These are phyloP conservation scores for Baronia brevicornis DNA, from an alignment of 2,888 invertebrate genomes.

Conservation along the genomic window DNA sequence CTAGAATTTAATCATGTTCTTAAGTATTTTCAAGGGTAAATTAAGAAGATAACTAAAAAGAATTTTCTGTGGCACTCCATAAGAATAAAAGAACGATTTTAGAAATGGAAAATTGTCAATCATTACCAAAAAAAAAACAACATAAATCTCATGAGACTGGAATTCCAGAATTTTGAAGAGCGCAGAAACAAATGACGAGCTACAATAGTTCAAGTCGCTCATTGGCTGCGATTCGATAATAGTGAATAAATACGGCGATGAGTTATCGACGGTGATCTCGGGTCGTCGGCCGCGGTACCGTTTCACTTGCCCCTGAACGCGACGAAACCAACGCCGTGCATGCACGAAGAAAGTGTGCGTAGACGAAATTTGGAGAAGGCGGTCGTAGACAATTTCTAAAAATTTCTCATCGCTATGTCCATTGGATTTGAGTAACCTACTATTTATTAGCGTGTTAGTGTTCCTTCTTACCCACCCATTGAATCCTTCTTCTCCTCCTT, in stretches of 20 bases:
- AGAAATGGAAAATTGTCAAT: too few species aligned
- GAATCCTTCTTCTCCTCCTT: too few species aligned
- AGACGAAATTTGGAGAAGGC: conserved; percentile 29
- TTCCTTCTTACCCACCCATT: too few species aligned
- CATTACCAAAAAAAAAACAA: too few species aligned
- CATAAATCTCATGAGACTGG: neutral
- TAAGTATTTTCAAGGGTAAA: too few species aligned
- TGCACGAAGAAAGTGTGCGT: conserved; percentile 23
- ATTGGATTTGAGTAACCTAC: too few species aligned
- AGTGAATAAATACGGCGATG: conserved; percentile 71
- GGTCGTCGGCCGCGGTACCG: conserved; percentile 73
- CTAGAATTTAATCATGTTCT: too few species aligned
- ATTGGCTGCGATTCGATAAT: conserved; percentile 51
- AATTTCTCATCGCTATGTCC: too few species aligned
- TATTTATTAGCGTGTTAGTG: too few species aligned
- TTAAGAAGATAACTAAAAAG: too few species aligned
- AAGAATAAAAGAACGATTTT: too few species aligned
- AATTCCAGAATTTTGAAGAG: conserved; percentile 10
- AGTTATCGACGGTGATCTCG: conserved; percentile 67
- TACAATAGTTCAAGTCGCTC: conserved; percentile 22
- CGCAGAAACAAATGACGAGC: conserved; percentile 10
- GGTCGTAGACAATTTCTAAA: conserved; percentile 23
- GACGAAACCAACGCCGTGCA: conserved; percentile 47
- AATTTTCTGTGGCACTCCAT: too few species aligned
- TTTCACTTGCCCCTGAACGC: conserved; percentile 69